Conservation (phyloP, 2,797 vertebrate genomes). For the Anomalospiza imberbis region DNA sequence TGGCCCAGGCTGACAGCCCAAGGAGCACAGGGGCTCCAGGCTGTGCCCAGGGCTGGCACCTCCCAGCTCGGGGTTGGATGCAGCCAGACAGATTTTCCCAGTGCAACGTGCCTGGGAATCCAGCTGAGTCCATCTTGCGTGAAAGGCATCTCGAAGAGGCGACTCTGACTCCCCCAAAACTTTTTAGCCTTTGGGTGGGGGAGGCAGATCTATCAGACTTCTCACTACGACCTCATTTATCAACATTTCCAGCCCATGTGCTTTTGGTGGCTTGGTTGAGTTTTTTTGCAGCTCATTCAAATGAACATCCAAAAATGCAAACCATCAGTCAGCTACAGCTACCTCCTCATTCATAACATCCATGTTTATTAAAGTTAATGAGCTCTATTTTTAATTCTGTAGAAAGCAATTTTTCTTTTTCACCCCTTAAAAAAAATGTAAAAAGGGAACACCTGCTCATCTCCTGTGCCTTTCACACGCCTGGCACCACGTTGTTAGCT, state of each 20-base stretch:
- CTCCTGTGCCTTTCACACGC: not conserved
- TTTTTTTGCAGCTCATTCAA: not conserved
- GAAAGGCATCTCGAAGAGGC: not conserved
- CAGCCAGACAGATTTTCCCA: not conserved
- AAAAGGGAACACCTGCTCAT: constrained; percentile 26
- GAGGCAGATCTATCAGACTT: not conserved
- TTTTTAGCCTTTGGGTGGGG: not conserved
- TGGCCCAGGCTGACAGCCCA: not conserved
- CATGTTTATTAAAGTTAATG: not conserved
- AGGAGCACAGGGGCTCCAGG: not conserved
- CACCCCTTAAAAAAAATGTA: not conserved
- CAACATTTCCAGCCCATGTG: not conserved
- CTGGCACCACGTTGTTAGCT: not conserved
- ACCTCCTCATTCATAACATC: not conserved
- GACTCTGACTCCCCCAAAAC: not conserved
- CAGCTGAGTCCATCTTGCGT: not conserved
- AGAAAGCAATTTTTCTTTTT: not conserved
- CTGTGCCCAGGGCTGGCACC: not conserved
- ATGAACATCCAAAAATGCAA: not conserved
- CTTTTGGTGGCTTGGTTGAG: not conserved
- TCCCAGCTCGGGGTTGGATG: not conserved
- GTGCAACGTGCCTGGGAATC: not conserved
- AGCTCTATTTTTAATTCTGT: constrained; percentile 15
- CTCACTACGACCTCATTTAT: not conserved
- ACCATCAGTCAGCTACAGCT: not conserved